Conservation (phyloP, 2,888 invertebrate genomes). For the Dioctria rufipes region DNA sequence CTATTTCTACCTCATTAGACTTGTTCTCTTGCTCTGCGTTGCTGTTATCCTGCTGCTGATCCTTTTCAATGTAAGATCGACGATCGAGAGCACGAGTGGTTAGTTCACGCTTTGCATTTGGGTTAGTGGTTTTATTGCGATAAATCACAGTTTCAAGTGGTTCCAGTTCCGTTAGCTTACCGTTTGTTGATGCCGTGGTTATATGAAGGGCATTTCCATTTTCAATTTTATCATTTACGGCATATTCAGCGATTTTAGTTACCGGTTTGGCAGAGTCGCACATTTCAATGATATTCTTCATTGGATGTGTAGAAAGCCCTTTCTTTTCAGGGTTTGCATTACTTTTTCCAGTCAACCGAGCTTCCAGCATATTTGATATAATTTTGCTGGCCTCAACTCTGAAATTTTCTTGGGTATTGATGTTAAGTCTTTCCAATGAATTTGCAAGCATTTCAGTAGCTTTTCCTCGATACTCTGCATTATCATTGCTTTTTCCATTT, state of each 20-base stretch:
- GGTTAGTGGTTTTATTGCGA: constrained; percentile 62
- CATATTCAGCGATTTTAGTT: background rate
- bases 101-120: constrained; percentile 64
- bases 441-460: constrained; percentile 68
- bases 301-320: constrained; percentile 64
- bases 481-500: constrained; percentile 13
- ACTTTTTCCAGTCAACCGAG: constrained; percentile 62
- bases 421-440: constrained; percentile 67
- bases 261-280: constrained; percentile 64
- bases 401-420: constrained; percentile 67
- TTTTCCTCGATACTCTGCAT: constrained; percentile 46
- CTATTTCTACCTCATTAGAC: constrained; percentile 29
- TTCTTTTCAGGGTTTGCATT: constrained; percentile 24
- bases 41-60: constrained; percentile 46
- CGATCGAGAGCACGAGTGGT: constrained; percentile 69
- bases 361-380: constrained; percentile 70
- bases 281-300: constrained; percentile 68
- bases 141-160: constrained; percentile 65
- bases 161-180: constrained; percentile 56
- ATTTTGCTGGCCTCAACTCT: constrained; percentile 70
- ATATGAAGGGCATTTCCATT: background rate
- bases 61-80: constrained; percentile 69
- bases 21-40: background rate
- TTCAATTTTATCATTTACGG: background rate
- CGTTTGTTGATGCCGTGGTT: constrained; percentile 21